Evolutionary conservation across 2,797 vertebrate genomes (phyloP).

Genomic region (Distichodus sexfasciatus): DNA sequence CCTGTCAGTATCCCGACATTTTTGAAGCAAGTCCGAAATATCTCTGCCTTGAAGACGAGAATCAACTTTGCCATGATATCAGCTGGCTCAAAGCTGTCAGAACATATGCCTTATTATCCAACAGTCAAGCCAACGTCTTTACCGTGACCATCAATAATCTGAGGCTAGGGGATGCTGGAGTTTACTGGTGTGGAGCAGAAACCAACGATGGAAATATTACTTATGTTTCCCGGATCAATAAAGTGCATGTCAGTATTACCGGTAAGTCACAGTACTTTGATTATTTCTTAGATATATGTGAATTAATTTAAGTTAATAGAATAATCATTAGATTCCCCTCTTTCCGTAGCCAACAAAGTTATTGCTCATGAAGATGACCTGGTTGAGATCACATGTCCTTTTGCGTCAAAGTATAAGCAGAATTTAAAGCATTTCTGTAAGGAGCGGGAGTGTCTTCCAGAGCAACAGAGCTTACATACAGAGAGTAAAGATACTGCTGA

Average conservation of each 20-base stretch:
- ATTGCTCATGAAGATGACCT: constrained; percentile 18
- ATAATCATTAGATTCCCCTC: neutral
- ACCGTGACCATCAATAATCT: constrained; percentile 17
- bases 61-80: constrained; percentile 8
- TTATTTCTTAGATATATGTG: no score
- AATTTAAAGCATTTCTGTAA: constrained; percentile 16
- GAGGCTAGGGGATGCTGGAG: constrained; percentile 27
- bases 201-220: neutral
- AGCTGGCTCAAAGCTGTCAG: neutral
- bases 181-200: constrained; percentile 38
- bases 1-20: neutral
- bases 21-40: neutral
- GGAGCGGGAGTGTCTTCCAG: neutral
- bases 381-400: constrained; percentile 23
- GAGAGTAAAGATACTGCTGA: neutral
- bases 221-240: constrained; percentile 14
- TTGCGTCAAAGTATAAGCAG: neutral
- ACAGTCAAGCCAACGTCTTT: constrained; percentile 7
- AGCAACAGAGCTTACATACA: neutral
- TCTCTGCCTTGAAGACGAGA: constrained; percentile 17
- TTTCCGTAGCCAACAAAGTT: neutral
- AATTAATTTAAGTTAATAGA: neutral
- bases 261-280: no score
- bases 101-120: neutral
- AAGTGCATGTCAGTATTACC: constrained; percentile 7